Percentiles rank a stretch among this genome's conserved stretches.
Conservation (phyloP, 2,113 vertebrate genomes). For the Scatophagus argus region DNA sequence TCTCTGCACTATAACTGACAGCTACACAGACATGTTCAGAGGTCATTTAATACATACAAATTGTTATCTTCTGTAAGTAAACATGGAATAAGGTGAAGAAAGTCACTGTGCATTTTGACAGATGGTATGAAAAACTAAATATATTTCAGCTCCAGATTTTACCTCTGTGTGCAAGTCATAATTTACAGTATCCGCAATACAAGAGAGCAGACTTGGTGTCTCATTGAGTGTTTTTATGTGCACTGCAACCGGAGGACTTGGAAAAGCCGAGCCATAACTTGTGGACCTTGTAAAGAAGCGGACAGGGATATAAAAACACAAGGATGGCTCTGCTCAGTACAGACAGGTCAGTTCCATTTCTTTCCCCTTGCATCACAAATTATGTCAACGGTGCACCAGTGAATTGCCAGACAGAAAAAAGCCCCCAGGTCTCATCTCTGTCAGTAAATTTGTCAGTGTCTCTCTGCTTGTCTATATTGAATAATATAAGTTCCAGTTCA, state of each 20-base stretch:
- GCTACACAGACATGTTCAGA: background rate
- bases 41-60: constrained; percentile 25
- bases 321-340: constrained; percentile 38
- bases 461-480: background rate
- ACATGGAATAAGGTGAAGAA: background rate
- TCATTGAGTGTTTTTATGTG: constrained; percentile 27
- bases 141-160: background rate
- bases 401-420: constrained; percentile 21
- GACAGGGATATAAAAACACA: constrained; percentile 58
- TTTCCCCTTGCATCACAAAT: constrained; percentile 54
- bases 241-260: constrained; percentile 19
- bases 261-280: constrained; percentile 62
- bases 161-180: background rate
- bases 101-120: background rate
- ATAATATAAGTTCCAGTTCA: background rate
- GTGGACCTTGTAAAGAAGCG: constrained; percentile 54
- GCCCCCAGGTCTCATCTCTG: background rate
- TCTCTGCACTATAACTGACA: constrained; percentile 30
- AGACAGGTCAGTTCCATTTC: constrained; percentile 57
- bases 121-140: constrained; percentile 6
- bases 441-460: background rate
- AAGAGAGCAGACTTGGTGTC: background rate
- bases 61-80: background rate
- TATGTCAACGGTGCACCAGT: constrained; percentile 54
- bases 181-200: constrained; percentile 30